Percentiles rank a stretch among this genome's conserved stretches.
Conservation (phyloP, 2,113 vertebrate species). For the Chlamydotis undulata region DNA sequence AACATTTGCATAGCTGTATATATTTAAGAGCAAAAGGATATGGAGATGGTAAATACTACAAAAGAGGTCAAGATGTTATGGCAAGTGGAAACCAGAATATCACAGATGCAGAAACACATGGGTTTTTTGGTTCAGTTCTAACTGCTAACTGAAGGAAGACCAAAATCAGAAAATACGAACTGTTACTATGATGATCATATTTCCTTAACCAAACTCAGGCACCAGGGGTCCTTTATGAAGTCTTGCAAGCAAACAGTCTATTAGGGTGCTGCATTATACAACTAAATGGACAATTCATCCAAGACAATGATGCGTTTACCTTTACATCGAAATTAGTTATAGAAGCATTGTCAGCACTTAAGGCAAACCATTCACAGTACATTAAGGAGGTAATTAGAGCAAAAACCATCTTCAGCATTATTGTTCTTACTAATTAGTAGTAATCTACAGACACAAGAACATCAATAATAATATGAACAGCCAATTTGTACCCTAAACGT, state of each 20-base stretch:
- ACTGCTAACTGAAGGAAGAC: neutral
- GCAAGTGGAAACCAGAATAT: neutral
- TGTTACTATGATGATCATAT: neutral
- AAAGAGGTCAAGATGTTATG: neutral
- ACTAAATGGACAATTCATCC: slow-evolving; percentile 57
- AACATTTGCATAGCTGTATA: neutral
- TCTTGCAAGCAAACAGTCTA: slow-evolving; percentile 32
- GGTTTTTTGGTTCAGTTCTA: neutral
- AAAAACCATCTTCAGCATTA: slow-evolving; percentile 68
- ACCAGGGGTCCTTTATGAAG: slow-evolving; percentile 8
- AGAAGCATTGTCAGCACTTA: slow-evolving; percentile 71
- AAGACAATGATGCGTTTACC: slow-evolving; percentile 60
- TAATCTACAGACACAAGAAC: slow-evolving; percentile 43
- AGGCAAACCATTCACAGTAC: slow-evolving; percentile 64
- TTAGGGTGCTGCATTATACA: slow-evolving; percentile 11
- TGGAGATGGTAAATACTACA: neutral
- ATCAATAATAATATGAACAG: slow-evolving; percentile 54
- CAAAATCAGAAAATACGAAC: neutral
- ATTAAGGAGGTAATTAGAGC: slow-evolving; percentile 68
- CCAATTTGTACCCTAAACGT: slow-evolving; percentile 41
- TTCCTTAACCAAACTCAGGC: slow-evolving; percentile 4
- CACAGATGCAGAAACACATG: neutral
- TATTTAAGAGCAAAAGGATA: neutral
- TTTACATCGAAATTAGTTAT: slow-evolving; percentile 61
- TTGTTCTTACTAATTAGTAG: slow-evolving; percentile 72